Conservation (phyloP, 1,140 invertebrate genomes). For the Medauroidea extradentata region DNA sequence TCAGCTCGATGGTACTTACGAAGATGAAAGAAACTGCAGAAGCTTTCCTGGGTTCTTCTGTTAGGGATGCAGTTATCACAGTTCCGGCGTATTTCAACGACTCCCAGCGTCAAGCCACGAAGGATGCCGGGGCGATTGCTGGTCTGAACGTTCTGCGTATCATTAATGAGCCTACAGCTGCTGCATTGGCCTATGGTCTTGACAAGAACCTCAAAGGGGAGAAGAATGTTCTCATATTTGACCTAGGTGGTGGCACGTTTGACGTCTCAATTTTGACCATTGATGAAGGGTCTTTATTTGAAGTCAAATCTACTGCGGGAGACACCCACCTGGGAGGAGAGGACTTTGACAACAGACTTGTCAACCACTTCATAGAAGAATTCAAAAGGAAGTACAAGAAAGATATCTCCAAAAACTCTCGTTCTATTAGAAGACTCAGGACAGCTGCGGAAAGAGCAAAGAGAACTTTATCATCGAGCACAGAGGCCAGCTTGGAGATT, state of each 20-base stretch:
- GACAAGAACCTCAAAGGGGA: too few species aligned
- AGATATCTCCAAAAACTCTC: conserved; percentile 44
- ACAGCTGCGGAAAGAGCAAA: conserved; percentile 74
- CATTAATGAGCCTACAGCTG: conserved; percentile 56
- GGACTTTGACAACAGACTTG: too few species aligned
- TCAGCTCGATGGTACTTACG: too few species aligned
- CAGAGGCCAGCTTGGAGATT: conserved; percentile 65
- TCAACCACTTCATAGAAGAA: conserved; percentile 56
- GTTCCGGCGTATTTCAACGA: too few species aligned
- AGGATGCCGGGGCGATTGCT: conserved; percentile 54
- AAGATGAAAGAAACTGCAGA: too few species aligned
- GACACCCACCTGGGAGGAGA: conserved; percentile 71
- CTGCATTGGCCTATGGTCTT: conserved; percentile 53
- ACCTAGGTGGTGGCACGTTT: too few species aligned
- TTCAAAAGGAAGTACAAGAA: conserved; percentile 49
- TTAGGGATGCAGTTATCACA: conserved; percentile 47
- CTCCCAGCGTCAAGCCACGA: too few species aligned
- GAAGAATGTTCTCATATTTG: too few species aligned
- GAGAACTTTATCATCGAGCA: conserved; percentile 66
- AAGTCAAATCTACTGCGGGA: conserved; percentile 58
- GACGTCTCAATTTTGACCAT: conserved; percentile 71
- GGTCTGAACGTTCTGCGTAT: conserved; percentile 50
- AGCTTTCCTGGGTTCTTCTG: conserved; percentile 50
- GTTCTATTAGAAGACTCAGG: conserved; percentile 46
- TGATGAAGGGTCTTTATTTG: conserved; percentile 55